Evolutionary conservation across 2,797 vertebrate species (phyloP).

Genomic region (Notolepis coatsorum): DNA sequence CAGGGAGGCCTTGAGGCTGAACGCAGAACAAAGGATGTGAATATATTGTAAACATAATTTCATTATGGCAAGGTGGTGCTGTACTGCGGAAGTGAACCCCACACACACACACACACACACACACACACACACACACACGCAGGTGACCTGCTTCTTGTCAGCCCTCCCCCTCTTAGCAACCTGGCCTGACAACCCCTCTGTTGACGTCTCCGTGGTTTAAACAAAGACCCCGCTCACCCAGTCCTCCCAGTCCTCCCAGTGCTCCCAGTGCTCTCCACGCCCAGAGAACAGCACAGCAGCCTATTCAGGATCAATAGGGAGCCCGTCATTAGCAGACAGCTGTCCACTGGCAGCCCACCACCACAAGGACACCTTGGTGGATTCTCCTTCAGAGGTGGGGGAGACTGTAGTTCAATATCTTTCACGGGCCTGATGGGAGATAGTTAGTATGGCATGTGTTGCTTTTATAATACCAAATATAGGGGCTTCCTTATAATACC

Average conservation of each 20-base stretch:
- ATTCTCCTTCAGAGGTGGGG: too few species aligned
- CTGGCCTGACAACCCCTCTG: slow-evolving; percentile 78
- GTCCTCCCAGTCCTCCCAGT: slow-evolving; percentile 4
- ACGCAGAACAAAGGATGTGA: too few species aligned
- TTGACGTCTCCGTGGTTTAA: slow-evolving; percentile 74
- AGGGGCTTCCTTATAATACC: too few species aligned
- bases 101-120: slow-evolving; percentile 3
- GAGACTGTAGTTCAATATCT: too few species aligned
- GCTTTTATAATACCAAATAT: too few species aligned
- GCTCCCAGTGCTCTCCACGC: neutral
- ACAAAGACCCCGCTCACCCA: slow-evolving; percentile 66
- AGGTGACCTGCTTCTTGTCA: slow-evolving; percentile 85
- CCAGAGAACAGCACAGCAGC: slow-evolving; percentile 37
- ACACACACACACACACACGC: slow-evolving; percentile 26
- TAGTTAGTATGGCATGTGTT: too few species aligned
- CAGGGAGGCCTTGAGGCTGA: too few species aligned
- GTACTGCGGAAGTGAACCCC: slow-evolving; percentile 4
- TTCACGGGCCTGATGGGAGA: too few species aligned
- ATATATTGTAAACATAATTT: too few species aligned
- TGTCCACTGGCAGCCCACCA: slow-evolving; percentile 15
- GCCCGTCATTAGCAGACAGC: slow-evolving; percentile 48
- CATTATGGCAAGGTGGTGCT: slow-evolving; percentile 12
- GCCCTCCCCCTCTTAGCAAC: slow-evolving; percentile 69
- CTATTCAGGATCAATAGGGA: slow-evolving; percentile 61
- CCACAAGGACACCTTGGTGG: neutral